Evolutionary conservation across 2,888 invertebrate genomes (phyloP), one percentile per base, ranked within the genome.

Genomic region (Megalurothrips usitatus): DNA sequence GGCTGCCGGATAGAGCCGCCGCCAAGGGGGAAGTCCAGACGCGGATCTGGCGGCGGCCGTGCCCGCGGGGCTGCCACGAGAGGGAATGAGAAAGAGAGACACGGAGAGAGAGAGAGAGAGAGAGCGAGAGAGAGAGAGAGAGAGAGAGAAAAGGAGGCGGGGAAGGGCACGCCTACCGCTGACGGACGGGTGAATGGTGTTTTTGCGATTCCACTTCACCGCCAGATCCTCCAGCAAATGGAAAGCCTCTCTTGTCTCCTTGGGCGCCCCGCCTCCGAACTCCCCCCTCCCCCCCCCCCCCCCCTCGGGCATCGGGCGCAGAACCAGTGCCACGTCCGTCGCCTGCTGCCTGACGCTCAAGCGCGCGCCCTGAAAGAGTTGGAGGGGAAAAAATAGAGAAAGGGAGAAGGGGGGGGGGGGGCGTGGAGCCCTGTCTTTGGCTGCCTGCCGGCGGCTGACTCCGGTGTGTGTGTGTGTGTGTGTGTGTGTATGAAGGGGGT

Each of bases 171-270:
- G 68, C 68, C 68, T 75, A 75, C 68, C 68, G 68, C 68, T 75
- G 68, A 75, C 68, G 68, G 68, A 75, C 68, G 68, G 68, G 68
- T 75, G 68, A 75, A 75, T 75, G 68, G 68, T 75, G 68, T 75
- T 75, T 75, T 75, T 75, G 68, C 68, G 68, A 23, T 75, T 26
- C 26, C 23, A 26, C 68, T 75, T 75, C 68, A 75, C 23, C 68
- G 68, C 68, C 68, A 75, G 68, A 75, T 75, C 68, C 68, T 75
- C 68, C 68, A 75, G 68, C 68, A 75, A 75, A 75, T 75, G 68
- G 68, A 75, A 75, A 75, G 68, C 68, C 68, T 75, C 68, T 75
- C 68, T 11, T 26, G 26, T 75, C 11, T 68, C 68, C 68, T 75
- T 26, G 14, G 19, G 58, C 11, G 58, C 26, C 23, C 26, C 68